Percentiles rank a stretch among this genome's conserved stretches.
Evolutionary conservation across 2,888 invertebrate genomes (phyloP).

Genomic region (Netelia fuscicornis): DNA sequence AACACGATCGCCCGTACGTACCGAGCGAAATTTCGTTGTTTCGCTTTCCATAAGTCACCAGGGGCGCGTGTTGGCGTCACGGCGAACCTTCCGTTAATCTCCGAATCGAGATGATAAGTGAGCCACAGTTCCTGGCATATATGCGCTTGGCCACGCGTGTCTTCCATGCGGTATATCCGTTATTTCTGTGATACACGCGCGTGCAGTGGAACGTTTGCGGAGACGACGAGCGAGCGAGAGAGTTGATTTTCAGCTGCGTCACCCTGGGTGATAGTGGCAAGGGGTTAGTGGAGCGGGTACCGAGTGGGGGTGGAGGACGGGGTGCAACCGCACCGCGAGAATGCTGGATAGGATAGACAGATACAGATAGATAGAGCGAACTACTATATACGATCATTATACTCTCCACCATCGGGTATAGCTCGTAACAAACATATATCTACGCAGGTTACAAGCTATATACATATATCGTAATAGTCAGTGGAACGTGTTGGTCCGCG

Average conservation of each 20-base stretch:
- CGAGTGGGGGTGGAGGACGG: not conserved
- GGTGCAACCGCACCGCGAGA: conserved; percentile 25
- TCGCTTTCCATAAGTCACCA: not conserved
- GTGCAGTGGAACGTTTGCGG: conserved; percentile 48
- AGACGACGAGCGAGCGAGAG: conserved; percentile 34
- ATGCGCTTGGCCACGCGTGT: conserved; percentile 30
- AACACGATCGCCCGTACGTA: not conserved
- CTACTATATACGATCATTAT: conserved; percentile 58
- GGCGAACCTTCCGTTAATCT: conserved; percentile 31
- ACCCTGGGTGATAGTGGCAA: conserved; percentile 24
- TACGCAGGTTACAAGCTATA: not conserved
- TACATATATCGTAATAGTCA: conserved; percentile 13
- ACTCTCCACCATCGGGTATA: conserved; percentile 39
- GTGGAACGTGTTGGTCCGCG: conserved; percentile 52
- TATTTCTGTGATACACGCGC: conserved; percentile 48
- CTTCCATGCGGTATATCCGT: conserved; percentile 12
- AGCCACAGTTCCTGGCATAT: conserved; percentile 23
- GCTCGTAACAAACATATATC: not conserved
- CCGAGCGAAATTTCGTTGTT: conserved; percentile 22
- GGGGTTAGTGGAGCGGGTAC: conserved; percentile 23
- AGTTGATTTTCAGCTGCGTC: conserved; percentile 64
- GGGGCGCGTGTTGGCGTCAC: not conserved
- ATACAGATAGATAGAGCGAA: conserved; percentile 32
- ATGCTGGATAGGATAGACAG: conserved; percentile 36
- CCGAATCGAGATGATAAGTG: conserved; percentile 51